phyloP scores from a whole-genome alignment of 2,797 vertebrate species.

The Myotis vivesi region DNA sequence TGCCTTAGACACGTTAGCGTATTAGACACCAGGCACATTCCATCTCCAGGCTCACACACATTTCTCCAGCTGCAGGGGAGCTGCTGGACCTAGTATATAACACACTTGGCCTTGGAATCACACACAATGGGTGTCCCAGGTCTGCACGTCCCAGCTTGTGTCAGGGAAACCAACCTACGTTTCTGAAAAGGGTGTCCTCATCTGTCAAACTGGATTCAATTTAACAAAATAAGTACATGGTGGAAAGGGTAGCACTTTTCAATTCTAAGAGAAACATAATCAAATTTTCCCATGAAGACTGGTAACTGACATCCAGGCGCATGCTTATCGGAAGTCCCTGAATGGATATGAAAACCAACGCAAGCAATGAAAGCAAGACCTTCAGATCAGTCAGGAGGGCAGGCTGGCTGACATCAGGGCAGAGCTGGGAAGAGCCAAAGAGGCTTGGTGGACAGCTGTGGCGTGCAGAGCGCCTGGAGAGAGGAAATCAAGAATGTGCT shows the following conservation, averaged over 20 bases:
- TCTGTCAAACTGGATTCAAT: background rate
- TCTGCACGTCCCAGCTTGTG: background rate
- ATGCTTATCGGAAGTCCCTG: background rate
- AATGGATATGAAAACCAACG: background rate
- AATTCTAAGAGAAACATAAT: background rate
- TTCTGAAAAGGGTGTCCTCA: background rate
- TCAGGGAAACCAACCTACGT: background rate
- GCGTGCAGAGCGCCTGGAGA: background rate
- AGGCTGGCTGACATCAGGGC: background rate
- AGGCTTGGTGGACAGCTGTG: background rate
- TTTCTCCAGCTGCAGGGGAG: too few species aligned
- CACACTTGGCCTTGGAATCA: background rate
- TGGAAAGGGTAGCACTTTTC: background rate
- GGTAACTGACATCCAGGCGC: background rate
- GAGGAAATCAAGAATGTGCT: background rate
- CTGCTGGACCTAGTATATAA: fast-evolving
- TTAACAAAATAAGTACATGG: background rate
- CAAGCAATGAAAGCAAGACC: background rate
- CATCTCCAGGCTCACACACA: background rate
- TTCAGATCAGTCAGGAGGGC: background rate
- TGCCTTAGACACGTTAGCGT: background rate
- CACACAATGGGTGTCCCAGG: background rate
- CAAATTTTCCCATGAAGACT: conserved; percentile 22
- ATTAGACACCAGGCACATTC: background rate
- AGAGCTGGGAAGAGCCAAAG: background rate